A percentile compares a stretch with the other conserved stretches of the same genome.
These are phyloP conservation scores for Cassiopea xamachana DNA, from an alignment of 30 jellyfish, hydroid and myxozoan genomes.

Conservation along the genomic window DNA sequence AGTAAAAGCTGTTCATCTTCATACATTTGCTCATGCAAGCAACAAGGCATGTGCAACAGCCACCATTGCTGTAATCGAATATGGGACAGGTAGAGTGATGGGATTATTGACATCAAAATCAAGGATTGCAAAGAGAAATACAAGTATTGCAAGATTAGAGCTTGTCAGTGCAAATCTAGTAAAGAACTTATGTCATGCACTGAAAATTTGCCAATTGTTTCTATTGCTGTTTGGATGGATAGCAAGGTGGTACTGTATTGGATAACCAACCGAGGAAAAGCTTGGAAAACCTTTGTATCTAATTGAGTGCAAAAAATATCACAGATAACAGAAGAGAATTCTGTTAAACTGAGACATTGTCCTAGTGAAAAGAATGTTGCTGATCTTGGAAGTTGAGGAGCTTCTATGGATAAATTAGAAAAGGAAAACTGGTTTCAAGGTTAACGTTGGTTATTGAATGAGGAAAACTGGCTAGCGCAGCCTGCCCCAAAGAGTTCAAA, in stretches of 20 bases:
- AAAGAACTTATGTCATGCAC: slow-evolving; percentile 54
- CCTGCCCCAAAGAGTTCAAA: slow-evolving; percentile 44
- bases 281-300: slow-evolving; percentile 41
- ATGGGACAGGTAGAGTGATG: slow-evolving; percentile 43
- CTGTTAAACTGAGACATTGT: slow-evolving; percentile 28
- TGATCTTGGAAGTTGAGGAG: slow-evolving; percentile 65
- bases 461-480: slow-evolving; percentile 58
- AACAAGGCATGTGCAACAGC: slow-evolving; percentile 66
- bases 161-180: slow-evolving; percentile 62
- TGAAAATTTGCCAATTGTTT: background rate
- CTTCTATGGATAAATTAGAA: slow-evolving; percentile 36
- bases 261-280: slow-evolving; percentile 46
- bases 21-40: slow-evolving; percentile 77
- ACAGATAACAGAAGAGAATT: slow-evolving; percentile 19
- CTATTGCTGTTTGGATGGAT: slow-evolving; percentile 59
- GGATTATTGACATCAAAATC: slow-evolving; percentile 56
- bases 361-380: slow-evolving; percentile 49
- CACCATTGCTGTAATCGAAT: slow-evolving; percentile 18
- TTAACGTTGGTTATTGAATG: slow-evolving; percentile 58
- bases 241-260: slow-evolving; percentile 62
- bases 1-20: slow-evolving; percentile 50
- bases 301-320: background rate
- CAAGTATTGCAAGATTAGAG: slow-evolving; percentile 73
- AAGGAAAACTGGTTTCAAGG: slow-evolving; percentile 63
- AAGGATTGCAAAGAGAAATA: slow-evolving; percentile 64